A percentile compares a stretch with the other conserved stretches of the same genome.
These are phyloP conservation scores for Enteromius thamalakanensis DNA, from an alignment of 2,797 vertebrate genomes.

Conservation along the genomic window DNA sequence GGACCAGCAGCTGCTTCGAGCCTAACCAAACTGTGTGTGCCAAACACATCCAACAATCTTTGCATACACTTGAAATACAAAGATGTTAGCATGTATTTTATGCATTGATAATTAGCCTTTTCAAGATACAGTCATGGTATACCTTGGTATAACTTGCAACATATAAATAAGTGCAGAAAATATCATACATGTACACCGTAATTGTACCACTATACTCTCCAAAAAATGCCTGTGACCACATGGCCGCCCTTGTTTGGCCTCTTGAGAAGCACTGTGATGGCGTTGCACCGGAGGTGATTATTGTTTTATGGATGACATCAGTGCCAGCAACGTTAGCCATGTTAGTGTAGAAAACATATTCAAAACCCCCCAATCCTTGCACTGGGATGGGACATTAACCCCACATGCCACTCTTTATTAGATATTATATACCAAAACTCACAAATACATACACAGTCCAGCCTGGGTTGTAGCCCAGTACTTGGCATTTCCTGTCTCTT, in stretches of 20 bases:
- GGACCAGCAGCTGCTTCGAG: conserved; percentile 75
- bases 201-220: conserved; percentile 4
- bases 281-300: conserved; percentile 64
- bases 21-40: conserved; percentile 58
- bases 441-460: conserved; percentile 33
- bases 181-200: not conserved
- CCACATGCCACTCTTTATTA: conserved; percentile 26
- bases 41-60: conserved; percentile 32
- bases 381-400: conserved; percentile 38
- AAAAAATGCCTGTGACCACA: conserved; percentile 3
- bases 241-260: conserved; percentile 17
- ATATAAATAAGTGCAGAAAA: not conserved
- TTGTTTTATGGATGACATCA: conserved; percentile 74
- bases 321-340: conserved; percentile 20
- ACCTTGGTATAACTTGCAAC: not conserved
- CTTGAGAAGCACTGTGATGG: conserved; percentile 3
- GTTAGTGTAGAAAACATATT: conserved; percentile 33
- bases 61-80: not conserved
- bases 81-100: not conserved
- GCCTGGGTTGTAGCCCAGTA: conserved; percentile 41
- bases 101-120: not conserved
- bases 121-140: not conserved
- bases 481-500: conserved; percentile 38
- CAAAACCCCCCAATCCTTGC: conserved; percentile 5
- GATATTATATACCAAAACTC: conserved; percentile 38